Conservation (phyloP, 2,888 invertebrate species). For the Dryadula phaetusa region DNA sequence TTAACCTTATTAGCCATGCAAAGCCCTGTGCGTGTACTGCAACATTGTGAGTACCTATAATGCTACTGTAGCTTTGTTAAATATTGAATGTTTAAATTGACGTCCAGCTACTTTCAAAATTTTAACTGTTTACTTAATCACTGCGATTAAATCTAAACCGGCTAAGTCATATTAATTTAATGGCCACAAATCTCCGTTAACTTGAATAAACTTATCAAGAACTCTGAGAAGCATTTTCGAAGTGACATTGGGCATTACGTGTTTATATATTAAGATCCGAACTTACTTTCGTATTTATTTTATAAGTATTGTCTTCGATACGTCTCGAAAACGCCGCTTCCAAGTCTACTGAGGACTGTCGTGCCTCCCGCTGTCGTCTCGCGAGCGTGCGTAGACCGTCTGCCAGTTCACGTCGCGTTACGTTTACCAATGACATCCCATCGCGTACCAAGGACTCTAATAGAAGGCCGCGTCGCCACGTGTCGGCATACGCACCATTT, state of each 20-base stretch:
- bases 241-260: not conserved
- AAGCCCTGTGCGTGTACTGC: constrained; percentile 37
- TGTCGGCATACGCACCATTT: constrained; percentile 86
- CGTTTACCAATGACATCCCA: constrained; percentile 79
- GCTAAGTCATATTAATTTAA: not conserved
- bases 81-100: constrained; percentile 28
- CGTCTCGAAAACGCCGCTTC: constrained; percentile 68
- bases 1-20: constrained; percentile 42
- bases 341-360: constrained; percentile 66
- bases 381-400: constrained; percentile 77
- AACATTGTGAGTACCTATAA: constrained; percentile 34
- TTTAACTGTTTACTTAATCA: constrained; percentile 5
- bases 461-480: constrained; percentile 82
- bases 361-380: constrained; percentile 69
- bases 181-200: not conserved
- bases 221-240: not conserved
- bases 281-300: constrained; percentile 71
- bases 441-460: constrained; percentile 80
- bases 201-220: not conserved
- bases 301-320: constrained; percentile 70
- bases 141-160: not conserved
- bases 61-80: constrained; percentile 34
- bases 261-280: not conserved
- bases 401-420: constrained; percentile 81
- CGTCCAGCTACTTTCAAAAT: constrained; percentile 13